Base-by-base conservation (phyloP, 2,888 invertebrate species). In the Venustoraphidia nigricollis region DNA sequence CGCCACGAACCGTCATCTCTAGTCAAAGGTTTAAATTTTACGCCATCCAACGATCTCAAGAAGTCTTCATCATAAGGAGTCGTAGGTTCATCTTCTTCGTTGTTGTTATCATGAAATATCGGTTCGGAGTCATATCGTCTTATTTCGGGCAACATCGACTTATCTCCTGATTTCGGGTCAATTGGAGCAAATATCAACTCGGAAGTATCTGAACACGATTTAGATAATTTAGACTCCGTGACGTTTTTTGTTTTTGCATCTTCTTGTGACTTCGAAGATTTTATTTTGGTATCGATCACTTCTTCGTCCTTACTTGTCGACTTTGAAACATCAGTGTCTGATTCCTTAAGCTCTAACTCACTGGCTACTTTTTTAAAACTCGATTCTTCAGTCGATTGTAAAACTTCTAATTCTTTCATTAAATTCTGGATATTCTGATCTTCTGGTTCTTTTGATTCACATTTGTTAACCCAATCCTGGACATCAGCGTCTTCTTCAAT, bases 1-100 rank as follows among this genome's bases (percentile, higher is more conserved):
- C 77, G 66, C 53, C 75, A 74, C 54, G 75, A 76, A 54, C 77
- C 76, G 65, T 78, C 77, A 61, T 70, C 75, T 53, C 77, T 72
- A 61, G 75, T 69, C 57, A 78, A 61, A 48, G 77, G 75, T 10
- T 55, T 53, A 59, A 65, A 72, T 63, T 77, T 77, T 58, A 80
- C 73, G 56, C 80, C 81, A 64, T 81, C 81, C 60, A 81, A 70
- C 57, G 77, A 77, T 65, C 70, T 63, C 41, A 71, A 58, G 54
- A 70, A 70, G 34, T 69, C 66, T 51, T 71, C 69, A 13, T 59
- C 55, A 34, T 53, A 56, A 44, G 52, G 41, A 54, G 58, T 57
- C 55, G 57, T 57, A 51, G 57, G 57, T 8, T 57, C 54, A 49
- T 59, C 58, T 27, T n/a, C 11, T 6, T 42, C 42, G 9, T 42